Base-by-base conservation (phyloP, 2,113 vertebrate genomes). In the Choloepus hoffmanni region DNA sequence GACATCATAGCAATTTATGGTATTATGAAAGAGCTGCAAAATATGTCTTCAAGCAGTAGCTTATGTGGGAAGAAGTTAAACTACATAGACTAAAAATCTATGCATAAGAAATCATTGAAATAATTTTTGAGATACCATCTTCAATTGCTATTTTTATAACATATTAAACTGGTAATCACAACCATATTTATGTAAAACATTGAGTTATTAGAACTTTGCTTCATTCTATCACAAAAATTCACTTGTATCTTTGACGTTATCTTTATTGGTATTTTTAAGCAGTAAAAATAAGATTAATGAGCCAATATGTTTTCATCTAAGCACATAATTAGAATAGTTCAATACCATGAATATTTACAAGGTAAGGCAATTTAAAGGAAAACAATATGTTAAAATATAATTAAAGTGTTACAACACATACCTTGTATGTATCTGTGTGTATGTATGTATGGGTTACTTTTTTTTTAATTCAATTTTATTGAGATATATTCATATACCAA, bases 291-390 rank as follows among this genome's bases (percentile, higher is more conserved):
- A 96, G 24, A 95, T 95, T 95, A 97, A 96, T 93, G 48, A 94
- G 12, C 40, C 85, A 92, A 62, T 84, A 62, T 97, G 9, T 45
- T 96, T 96, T 97, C 95, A 95, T 96, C 40, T 89, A 95, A 97
- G 86, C 96, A 8, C 18, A 79, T 87, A 96, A 96, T 97, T 97
- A 97, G n/a, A 89, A 43, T 95, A 78, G 30, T 94, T 87, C n/a
- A 90, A 13, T 97, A 72, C 26, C 70, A 95, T 94, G 72, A 48
- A 89, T 97, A 97, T 97, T 97, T 96, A 96, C 72, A 63, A 95
- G 7, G 40, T 91, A 58, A 84, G 33, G 95, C 11, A 77, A 92
- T 96, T 84, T 68, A 92, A 96, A 97, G 86, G 14, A 95, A 92
- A 95, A 90, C 23, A 95, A 15, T 95, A 96, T 90, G 33, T 60